phyloP scores from a whole-genome alignment of 2,888 invertebrate species.

The Drosophila anomalata region DNA sequence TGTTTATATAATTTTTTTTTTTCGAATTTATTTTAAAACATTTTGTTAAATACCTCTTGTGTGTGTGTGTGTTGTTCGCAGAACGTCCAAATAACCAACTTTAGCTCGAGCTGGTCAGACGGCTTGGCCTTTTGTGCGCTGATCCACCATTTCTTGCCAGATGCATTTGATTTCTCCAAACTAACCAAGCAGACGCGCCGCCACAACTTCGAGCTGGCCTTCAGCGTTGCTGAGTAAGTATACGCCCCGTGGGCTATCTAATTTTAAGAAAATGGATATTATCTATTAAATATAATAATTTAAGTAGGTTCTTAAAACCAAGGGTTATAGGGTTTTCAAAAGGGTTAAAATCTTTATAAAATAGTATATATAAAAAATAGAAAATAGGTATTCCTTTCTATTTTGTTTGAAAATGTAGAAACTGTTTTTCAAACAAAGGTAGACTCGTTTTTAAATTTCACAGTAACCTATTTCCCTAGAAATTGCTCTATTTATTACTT shows the following conservation, averaged over 20 bases:
- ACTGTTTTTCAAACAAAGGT: no score
- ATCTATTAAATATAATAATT: no score
- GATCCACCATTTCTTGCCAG: constrained; percentile 98
- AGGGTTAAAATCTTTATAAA: no score
- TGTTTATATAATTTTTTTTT: background rate
- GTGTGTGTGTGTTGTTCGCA: constrained; percentile 82
- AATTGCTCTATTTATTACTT: no score
- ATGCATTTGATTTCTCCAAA: constrained; percentile 96
- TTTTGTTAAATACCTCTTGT: background rate
- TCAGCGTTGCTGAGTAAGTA: constrained; percentile 98
- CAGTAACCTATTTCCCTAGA: no score
- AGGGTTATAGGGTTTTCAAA: no score
- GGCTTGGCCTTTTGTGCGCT: constrained; percentile 99
- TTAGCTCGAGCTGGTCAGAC: constrained; percentile 99
- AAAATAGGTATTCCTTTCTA: no score
- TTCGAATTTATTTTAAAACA: background rate
- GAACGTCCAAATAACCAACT: constrained; percentile 99
- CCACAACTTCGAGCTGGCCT: constrained; percentile 98
- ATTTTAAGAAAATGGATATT: no score
- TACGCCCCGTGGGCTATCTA: background rate
- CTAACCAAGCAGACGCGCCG: constrained; percentile 95
- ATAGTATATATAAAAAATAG: no score
- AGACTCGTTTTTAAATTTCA: no score
- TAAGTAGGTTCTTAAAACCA: no score
- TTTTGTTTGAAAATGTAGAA: no score